A percentile compares a stretch with the other conserved stretches of the same genome.
phyloP scores from a whole-genome alignment of 1,140 invertebrate genomes.

The Papilio xuthus region DNA sequence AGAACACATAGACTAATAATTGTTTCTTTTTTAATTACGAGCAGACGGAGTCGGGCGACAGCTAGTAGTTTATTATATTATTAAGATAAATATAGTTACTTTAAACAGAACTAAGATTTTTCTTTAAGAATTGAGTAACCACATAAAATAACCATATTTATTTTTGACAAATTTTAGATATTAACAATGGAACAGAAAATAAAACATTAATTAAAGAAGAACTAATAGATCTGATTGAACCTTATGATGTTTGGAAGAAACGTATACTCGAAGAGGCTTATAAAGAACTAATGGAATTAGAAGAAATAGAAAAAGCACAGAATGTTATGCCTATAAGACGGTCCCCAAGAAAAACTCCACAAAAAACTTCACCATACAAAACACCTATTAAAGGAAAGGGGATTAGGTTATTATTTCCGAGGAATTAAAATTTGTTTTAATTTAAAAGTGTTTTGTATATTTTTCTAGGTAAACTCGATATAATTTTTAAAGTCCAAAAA shows the following conservation, averaged over 20 bases:
- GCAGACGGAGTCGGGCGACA: no score
- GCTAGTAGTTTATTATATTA: no score
- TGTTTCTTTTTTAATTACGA: no score
- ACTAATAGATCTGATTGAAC: slow-evolving; percentile 54
- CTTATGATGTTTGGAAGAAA: slow-evolving; percentile 68
- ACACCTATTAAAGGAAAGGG: slow-evolving; percentile 51
- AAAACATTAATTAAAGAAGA: slow-evolving; percentile 51
- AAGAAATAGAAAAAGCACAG: slow-evolving; percentile 42
- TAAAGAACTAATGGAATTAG: slow-evolving; percentile 56
- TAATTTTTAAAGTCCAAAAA: neutral
- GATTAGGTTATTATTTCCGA: slow-evolving; percentile 62
- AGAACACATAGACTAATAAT: no score
- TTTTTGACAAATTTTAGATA: slow-evolving; percentile 50
- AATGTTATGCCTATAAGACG: slow-evolving; percentile 52
- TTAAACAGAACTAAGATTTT: no score
- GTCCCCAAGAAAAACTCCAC: slow-evolving; percentile 66
- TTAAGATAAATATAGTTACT: no score
- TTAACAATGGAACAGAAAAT: slow-evolving; percentile 53
- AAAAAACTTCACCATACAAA: slow-evolving; percentile 68
- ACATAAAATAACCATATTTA: slow-evolving; percentile 7
- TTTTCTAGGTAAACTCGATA: neutral
- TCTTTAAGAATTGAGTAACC: neutral
- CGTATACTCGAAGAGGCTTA: slow-evolving; percentile 62
- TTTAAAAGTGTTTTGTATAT: slow-evolving; percentile 8
- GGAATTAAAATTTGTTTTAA: slow-evolving; percentile 12